Base-by-base conservation (phyloP, 1,140 invertebrate genomes). In the Ceratitis capitata region DNA sequence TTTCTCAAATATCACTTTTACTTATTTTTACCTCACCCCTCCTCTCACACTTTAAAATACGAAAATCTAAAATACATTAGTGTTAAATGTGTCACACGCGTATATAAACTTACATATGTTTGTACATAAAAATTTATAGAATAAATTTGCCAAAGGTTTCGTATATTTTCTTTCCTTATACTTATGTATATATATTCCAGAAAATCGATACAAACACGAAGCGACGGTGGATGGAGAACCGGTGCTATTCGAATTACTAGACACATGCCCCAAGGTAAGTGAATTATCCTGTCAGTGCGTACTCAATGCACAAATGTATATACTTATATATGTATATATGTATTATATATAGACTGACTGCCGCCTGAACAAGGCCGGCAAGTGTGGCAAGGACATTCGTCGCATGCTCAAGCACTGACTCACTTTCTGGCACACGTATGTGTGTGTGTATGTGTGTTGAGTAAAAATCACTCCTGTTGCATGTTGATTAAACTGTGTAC, bases 181-280 rank as follows among this genome's bases (percentile, higher is more conserved):
- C n/a, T n/a, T n/a, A n/a, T n/a, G n/a, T n/a, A n/a, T n/a, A n/a
- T 42, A 23, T 82, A 58, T 85, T 85, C 23, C 86, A 97, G 97
- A 98, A 92, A 97, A 96, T 88, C 95, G 96, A 89, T 98, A 98
- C 91, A 98, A 98, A 89, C 96, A 98, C 90, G 97, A 98, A 92
- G 95, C 96, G n/a, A 92, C 97, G 87, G 94, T 98, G 16, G 97
- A 98, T 89, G 96, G 96, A 7, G 98, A 98, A 89, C 95, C 97
- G 4, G 95, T 98, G 84, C 93, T 98, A 35, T 98, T 98, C 90
- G 98, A 98, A 92, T 97, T 98, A 88, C 92, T 98, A 85, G 98
- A 98, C 92, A 97, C 97, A 29, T 98, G 97, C 92, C 96, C 91
- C 85, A 92, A 92, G 91, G 91, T 91, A 86, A 85, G 86, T 58